Conservation (phyloP, 2,797 vertebrate genomes). For the Eleutherodactylus coqui region DNA sequence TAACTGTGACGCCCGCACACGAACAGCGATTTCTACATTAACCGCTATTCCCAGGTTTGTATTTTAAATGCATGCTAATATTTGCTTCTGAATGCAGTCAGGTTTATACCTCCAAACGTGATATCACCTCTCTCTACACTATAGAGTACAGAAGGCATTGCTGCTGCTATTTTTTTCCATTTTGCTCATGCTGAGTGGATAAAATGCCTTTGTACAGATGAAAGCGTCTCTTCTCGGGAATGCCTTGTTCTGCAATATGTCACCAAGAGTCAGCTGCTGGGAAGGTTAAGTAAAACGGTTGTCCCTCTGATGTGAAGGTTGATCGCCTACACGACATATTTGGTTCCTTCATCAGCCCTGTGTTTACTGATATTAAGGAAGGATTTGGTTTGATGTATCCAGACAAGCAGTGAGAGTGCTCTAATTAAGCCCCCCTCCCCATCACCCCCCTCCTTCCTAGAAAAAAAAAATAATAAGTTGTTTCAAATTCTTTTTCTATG, state of each 20-base stretch:
- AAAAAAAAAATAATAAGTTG: too few relatives aligned
- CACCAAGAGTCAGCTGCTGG: background rate
- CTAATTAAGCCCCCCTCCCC: background rate
- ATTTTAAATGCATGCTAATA: background rate
- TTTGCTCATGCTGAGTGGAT: conserved; percentile 28
- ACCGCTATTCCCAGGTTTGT: background rate
- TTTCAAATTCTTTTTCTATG: too few relatives aligned
- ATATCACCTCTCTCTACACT: background rate
- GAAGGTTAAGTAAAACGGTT: conserved; percentile 26
- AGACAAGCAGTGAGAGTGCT: background rate
- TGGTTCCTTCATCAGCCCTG: background rate
- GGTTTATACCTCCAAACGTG: background rate
- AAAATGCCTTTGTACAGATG: conserved; percentile 25
- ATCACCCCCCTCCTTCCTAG: too few relatives aligned
- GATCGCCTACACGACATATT: background rate
- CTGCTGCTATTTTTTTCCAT: background rate
- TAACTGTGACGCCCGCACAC: background rate
- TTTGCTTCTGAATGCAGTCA: background rate
- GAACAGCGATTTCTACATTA: background rate
- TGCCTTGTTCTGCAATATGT: conserved; percentile 7
- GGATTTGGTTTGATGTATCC: background rate
- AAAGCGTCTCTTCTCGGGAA: conserved; percentile 19
- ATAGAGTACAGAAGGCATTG: conserved; percentile 7
- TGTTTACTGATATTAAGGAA: background rate
- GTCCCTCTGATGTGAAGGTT: background rate